Evolutionary conservation across 2,113 vertebrate genomes (phyloP).

Genomic region (Isichthys henryi): DNA sequence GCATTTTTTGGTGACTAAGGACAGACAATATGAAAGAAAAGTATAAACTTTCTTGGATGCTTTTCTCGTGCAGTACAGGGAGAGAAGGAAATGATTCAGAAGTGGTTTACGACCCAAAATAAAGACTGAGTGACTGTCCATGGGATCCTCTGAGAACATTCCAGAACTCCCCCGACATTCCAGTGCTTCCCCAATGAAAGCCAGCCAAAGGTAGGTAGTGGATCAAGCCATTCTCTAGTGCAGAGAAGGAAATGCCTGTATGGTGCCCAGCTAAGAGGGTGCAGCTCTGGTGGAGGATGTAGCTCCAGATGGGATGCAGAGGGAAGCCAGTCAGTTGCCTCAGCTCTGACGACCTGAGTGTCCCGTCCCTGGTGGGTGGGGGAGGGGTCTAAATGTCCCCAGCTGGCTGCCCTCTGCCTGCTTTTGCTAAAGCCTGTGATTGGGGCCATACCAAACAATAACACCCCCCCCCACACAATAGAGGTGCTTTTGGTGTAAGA

Average conservation of each 20-base stretch:
- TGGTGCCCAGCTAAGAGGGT: neutral
- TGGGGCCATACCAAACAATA: neutral
- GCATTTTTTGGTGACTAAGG: neutral
- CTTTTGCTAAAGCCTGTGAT: neutral
- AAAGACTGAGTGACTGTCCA: neutral
- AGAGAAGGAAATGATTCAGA: neutral
- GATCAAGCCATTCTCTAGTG: neutral
- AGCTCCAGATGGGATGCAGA: neutral
- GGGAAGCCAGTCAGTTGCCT: neutral
- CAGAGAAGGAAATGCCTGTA: neutral
- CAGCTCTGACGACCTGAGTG: neutral
- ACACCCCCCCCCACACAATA: neutral
- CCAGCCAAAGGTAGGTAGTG: too few species aligned
- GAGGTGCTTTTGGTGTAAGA: neutral
- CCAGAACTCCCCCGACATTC: neutral
- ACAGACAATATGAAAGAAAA: neutral
- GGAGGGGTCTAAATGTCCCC: neutral
- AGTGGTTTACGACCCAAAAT: neutral
- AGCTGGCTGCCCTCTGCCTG: neutral
- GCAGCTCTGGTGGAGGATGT: neutral
- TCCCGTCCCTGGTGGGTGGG: neutral
- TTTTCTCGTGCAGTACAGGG: neutral
- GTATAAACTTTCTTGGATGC: neutral
- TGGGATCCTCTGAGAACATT: neutral
- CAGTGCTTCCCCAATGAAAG: neutral